Evolutionary conservation across 2,797 vertebrate species (phyloP), one percentile per base, ranked within the genome.

Genomic region (Lagocephalus sceleratus): DNA sequence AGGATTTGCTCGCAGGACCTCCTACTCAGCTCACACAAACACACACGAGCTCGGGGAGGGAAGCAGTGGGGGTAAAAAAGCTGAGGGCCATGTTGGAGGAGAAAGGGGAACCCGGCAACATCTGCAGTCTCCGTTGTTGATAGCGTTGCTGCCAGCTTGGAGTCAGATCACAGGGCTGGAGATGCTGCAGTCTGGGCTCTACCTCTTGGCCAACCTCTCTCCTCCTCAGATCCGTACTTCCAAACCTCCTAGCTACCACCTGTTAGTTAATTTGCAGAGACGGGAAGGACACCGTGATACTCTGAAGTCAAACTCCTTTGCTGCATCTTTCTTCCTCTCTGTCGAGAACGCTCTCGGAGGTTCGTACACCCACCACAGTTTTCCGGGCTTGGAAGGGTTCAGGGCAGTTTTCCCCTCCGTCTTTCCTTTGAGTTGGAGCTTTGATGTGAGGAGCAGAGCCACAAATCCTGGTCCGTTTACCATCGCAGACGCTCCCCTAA

Each of bases 81-180:
- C 90, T 89, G 64, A 86, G 81, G 88, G 89, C 88, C 87, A 88
- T 86, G 84, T 85, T 90, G 87, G 89, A 88, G 88, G 84, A 86
- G 82, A 85, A 71, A 79, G 76, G 82, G 81, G 85, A 87, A 84
- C 85, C 85, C 79, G 65, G 88, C 85, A 91, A 92, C 91, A 91
- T 92, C 90, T 92, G 91, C 90, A 91, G 86, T 86, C 89, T 89
- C 85, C 71, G 86, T 84, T 89, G 88, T 90, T 87, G 89, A 92
- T 90, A 91, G 88, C 85, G 57, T 60, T 57, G 74, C 71, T 92
- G 90, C 91, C 90, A 92, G 90, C 75, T 92, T 92, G 91, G 91
- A 92, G 86, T 78, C 62, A 76, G 89, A 92, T 92, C 90, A 92
- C 88, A 92, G 86, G 80, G 82, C 71, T 81, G 83, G 80, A 79